These are phyloP conservation scores for Picus viridis DNA, from an alignment of 2,797 vertebrate species.

Conservation along the genomic window DNA sequence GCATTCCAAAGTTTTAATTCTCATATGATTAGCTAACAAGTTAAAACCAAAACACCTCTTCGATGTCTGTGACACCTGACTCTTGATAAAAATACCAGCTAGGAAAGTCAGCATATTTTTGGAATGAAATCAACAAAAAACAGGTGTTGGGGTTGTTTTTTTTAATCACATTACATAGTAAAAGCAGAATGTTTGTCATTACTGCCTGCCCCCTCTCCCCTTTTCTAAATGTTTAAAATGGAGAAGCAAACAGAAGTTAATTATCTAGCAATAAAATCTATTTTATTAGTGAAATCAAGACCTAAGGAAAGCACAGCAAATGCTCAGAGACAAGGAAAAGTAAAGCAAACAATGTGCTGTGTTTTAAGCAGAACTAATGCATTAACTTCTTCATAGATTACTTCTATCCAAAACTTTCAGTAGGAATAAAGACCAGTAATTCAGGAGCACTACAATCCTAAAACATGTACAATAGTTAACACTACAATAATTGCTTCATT, in stretches of 20 bases:
- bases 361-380: neutral
- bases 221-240: neutral
- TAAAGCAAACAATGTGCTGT: neutral
- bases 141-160: neutral
- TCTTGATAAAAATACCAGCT: neutral
- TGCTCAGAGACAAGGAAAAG: neutral
- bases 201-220: accelerated
- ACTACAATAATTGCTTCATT: neutral
- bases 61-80: neutral
- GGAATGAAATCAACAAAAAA: neutral
- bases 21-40: neutral
- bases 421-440: neutral
- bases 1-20: neutral
- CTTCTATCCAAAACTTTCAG: neutral
- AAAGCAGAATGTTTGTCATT: neutral
- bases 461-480: neutral
- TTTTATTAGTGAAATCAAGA: neutral
- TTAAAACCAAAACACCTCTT: neutral
- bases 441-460: neutral
- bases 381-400: neutral
- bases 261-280: neutral
- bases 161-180: neutral
- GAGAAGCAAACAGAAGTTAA: neutral
- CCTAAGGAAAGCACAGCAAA: neutral
- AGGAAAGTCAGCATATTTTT: neutral